Percentiles rank a stretch among this genome's conserved stretches.
Conservation (phyloP, 2,888 invertebrate species). For the Melitaea athalia region DNA sequence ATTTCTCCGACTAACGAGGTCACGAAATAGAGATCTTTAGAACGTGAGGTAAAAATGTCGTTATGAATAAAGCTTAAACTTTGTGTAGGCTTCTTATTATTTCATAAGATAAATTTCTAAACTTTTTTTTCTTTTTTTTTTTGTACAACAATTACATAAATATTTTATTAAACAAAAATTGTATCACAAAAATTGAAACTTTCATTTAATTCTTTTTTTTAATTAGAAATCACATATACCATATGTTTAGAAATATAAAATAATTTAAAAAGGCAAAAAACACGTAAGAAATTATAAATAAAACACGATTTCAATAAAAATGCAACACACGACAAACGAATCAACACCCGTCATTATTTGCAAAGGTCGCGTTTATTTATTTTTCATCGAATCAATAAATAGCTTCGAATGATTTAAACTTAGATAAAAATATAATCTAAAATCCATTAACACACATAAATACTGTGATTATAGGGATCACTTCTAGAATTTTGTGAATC, state of each 20-base stretch:
- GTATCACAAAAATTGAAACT: too few relatives aligned
- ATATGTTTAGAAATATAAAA: too few relatives aligned
- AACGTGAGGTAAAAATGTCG: conserved; percentile 13
- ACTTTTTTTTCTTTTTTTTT: not conserved
- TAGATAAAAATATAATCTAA: conserved; percentile 3
- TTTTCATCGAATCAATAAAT: not conserved
- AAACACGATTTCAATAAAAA: not conserved
- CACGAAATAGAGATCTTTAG: conserved; percentile 15
- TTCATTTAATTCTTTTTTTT: too few relatives aligned
- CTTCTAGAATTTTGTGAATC: too few relatives aligned
- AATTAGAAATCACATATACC: too few relatives aligned
- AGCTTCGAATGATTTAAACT: conserved; percentile 2
- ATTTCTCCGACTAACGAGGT: conserved; percentile 19
- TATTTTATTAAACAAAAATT: too few relatives aligned
- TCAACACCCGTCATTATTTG: not conserved
- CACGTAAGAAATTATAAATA: not conserved
- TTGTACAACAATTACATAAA: too few relatives aligned
- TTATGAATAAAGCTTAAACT: conserved; percentile 1
- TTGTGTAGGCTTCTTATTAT: not conserved
- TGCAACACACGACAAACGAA: not conserved
- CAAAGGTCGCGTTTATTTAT: not conserved
- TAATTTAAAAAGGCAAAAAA: too few relatives aligned
- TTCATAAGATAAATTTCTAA: not conserved
- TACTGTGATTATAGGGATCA: too few relatives aligned
- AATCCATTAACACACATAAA: not conserved